phyloP scores from a whole-genome alignment of 1,140 invertebrate genomes.

The Geopemphigus sp. region DNA sequence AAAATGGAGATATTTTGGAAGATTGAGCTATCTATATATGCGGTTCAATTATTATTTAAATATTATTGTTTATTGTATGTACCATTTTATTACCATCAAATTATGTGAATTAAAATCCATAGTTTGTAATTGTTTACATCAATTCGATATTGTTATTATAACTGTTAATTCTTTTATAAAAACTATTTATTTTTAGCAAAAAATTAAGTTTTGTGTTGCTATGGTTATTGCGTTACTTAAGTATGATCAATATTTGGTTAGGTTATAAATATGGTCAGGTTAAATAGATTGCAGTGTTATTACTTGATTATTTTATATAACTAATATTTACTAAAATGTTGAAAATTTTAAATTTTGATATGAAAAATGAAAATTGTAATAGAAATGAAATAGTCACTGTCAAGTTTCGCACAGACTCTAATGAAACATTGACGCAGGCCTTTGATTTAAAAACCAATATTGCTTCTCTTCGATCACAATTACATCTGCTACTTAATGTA shows the following conservation, averaged over 20 bases:
- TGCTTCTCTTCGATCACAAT: constrained; percentile 33
- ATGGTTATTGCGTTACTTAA: background rate
- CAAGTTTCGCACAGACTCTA: constrained; percentile 48
- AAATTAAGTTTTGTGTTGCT: background rate
- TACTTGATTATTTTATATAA: background rate
- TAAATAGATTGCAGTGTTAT: background rate
- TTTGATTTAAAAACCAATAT: constrained; percentile 49
- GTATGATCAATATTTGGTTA: background rate
- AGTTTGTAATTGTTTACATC: no score
- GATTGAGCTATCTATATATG: no score
- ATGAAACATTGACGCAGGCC: constrained; percentile 50
- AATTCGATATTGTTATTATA: background rate
- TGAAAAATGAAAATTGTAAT: background rate
- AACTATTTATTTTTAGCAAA: background rate
- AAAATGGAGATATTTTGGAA: background rate
- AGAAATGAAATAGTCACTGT: constrained; percentile 51
- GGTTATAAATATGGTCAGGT: no score
- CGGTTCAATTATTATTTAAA: background rate
- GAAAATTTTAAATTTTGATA: background rate
- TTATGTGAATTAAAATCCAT: no score
- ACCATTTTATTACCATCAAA: background rate
- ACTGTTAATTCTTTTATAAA: background rate
- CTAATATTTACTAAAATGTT: background rate
- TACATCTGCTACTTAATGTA: constrained; percentile 26
- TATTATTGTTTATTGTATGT: background rate